Conservation (phyloP, 2,113 vertebrate genomes). For the Rhynchomys soricoides region DNA sequence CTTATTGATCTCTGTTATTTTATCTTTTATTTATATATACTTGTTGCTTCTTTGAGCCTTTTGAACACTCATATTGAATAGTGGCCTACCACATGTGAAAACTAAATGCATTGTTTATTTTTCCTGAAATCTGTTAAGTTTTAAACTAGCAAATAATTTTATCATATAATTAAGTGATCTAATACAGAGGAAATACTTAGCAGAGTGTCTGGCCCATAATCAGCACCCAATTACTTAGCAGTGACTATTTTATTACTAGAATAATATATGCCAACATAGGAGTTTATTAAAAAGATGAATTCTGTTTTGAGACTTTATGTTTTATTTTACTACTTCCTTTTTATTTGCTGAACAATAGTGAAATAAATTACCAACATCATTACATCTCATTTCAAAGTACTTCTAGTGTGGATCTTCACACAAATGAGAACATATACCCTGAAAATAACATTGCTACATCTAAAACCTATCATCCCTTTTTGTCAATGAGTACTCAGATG, state of each 20-base stretch:
- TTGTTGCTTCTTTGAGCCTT: neutral
- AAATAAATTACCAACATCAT: conserved; percentile 45
- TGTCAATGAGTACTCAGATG: neutral
- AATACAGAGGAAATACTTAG: neutral
- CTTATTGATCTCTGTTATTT: neutral
- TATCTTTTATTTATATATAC: neutral
- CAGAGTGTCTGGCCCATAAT: neutral
- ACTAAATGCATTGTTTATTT: neutral
- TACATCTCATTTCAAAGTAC: conserved; percentile 12
- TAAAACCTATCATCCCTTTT: neutral
- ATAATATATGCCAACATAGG: neutral
- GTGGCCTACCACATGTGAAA: neutral
- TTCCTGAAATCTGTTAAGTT: neutral
- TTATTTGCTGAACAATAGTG: conserved; percentile 36
- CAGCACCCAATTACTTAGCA: neutral
- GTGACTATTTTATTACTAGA: neutral
- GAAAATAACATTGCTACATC: neutral
- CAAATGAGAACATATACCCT: neutral
- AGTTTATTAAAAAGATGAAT: conserved; percentile 51
- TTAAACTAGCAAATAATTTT: neutral
- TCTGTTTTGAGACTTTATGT: conserved; percentile 45
- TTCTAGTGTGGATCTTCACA: neutral
- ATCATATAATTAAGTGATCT: neutral
- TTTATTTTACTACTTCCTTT: conserved; percentile 40
- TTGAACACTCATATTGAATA: neutral